phyloP scores from a whole-genome alignment of 2,888 invertebrate genomes.

The Dyspetes luteomarginatus region DNA sequence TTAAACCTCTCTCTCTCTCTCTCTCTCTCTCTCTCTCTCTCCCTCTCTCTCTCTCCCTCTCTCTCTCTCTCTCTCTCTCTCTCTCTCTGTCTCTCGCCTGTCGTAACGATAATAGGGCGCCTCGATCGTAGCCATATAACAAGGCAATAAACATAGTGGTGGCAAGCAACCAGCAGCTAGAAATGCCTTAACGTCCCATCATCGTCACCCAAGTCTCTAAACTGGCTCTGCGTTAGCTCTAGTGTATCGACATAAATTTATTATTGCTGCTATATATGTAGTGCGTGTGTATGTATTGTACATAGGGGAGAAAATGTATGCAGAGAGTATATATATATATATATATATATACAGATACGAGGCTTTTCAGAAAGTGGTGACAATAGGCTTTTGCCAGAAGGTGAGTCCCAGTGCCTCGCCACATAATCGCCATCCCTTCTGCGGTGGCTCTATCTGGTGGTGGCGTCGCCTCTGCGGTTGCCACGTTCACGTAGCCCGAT shows the following conservation, averaged over 20 bases:
- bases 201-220: slow-evolving; percentile 49
- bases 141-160: slow-evolving; percentile 55
- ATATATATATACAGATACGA: slow-evolving; percentile 11
- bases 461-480: slow-evolving; percentile 38
- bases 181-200: slow-evolving; percentile 44
- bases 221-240: slow-evolving; percentile 21
- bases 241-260: slow-evolving; percentile 51
- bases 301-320: slow-evolving; percentile 7
- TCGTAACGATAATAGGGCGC: slow-evolving; percentile 48
- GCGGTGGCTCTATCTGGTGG: slow-evolving; percentile 1
- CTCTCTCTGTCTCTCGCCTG: background rate
- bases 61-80: no score
- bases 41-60: no score
- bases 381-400: slow-evolving; percentile 62
- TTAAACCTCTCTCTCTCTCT: background rate
- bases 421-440: slow-evolving; percentile 55
- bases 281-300: background rate
- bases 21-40: no score
- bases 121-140: slow-evolving; percentile 50
- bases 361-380: slow-evolving; percentile 52
- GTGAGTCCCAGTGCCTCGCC: slow-evolving; percentile 26
- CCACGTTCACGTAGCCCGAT: slow-evolving; percentile 73
- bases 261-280: slow-evolving; percentile 24
- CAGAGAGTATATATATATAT: slow-evolving; percentile 5
- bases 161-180: background rate